Evolutionary conservation across 2,888 invertebrate species (phyloP), one percentile per base, ranked within the genome.

Genomic region (Euplagia quadripunctaria): DNA sequence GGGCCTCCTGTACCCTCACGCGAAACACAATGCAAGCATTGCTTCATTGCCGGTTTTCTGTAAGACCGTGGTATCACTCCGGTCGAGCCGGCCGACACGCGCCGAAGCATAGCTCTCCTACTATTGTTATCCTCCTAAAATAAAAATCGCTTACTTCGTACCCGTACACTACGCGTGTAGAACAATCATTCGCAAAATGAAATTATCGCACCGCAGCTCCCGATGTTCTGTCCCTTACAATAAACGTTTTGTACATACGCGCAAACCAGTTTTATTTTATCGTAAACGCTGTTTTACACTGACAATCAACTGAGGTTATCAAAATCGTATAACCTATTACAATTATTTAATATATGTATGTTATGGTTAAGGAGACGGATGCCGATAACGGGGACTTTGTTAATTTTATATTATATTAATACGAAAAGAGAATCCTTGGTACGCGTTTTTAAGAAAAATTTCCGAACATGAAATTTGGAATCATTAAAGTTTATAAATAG

Each of bases 111-210:
- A 4, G 43, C 43, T 46, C 43, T 46, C 6, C 43, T 4, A 4
- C 4, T 46, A 31, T 31, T 31, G 2, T 1, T 31, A 31, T 31
- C 31, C 31, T 31, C 31, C 31, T 3, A 46, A 6, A 17, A 16
- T 2, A n/a, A 0, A 17, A 55, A 42, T 43, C 76, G 76, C 78
- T 74, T 16, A 43, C 49, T 73, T 66, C 1, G 14, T 68, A 4
- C 17, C 81, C 76, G 58, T 9, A 76, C 67, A 70, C 11, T 1
- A 43, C 78, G 74, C 75, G 72, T 71, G 79, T 79, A 80, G 79
- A 85, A 80, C 79, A 84, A 85, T 84, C 79, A 84, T 85, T 86
- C 82, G 79, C 73, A 68, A 86, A 87, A 86, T 86, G 76, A 83
- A 85, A 83, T 85, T 82, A 86, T 85, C 77, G 75, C 71, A 67